Evolutionary conservation across 2,113 vertebrate species (phyloP).

Genomic region (Phaetusa simplex): DNA sequence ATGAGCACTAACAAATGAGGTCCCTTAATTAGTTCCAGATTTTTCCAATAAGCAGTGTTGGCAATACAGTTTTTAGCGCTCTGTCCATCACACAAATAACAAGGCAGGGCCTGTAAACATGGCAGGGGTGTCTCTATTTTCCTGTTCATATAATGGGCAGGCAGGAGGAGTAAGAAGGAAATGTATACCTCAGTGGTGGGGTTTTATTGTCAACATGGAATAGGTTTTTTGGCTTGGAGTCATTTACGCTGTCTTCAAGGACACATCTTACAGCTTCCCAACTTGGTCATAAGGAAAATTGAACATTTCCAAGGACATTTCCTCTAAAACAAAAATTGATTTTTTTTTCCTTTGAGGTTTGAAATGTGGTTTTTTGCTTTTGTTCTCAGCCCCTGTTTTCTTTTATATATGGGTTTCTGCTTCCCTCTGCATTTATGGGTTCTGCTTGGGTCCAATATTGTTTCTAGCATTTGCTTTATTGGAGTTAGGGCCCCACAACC

Average conservation of each 20-base stretch:
- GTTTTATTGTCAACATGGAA: neutral
- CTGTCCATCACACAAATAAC: constrained; percentile 31
- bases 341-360: neutral
- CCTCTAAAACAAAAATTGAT: neutral
- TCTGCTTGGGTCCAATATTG: constrained; percentile 2
- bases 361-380: neutral
- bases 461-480: constrained; percentile 33
- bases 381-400: neutral
- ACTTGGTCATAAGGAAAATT: neutral
- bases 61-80: neutral
- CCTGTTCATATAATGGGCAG: neutral
- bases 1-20: neutral
- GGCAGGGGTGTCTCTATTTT: neutral
- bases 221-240: neutral
- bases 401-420: neutral
- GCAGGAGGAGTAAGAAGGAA: neutral
- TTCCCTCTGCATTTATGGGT: constrained; percentile 22
- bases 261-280: neutral
- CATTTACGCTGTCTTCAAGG: neutral
- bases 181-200: neutral
- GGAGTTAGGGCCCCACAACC: neutral
- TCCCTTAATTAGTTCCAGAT: constrained; percentile 25
- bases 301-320: neutral
- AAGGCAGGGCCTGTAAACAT: constrained; percentile 35
- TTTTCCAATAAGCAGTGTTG: constrained; percentile 25